Evolutionary conservation across 2,113 vertebrate genomes (phyloP).

Genomic region (Puntigrus tetrazona): DNA sequence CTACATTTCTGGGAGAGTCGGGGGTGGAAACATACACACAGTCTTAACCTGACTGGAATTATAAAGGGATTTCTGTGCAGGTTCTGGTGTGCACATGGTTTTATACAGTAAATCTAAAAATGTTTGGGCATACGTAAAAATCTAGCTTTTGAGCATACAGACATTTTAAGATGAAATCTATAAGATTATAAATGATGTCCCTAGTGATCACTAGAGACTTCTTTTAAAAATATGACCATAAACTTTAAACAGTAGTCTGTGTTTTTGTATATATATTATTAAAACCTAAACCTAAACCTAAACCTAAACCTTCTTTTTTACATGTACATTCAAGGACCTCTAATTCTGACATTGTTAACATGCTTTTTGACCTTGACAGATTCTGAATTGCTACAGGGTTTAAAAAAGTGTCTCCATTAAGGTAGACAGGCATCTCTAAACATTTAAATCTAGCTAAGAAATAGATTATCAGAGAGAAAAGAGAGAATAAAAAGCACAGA

Average conservation of each 20-base stretch:
- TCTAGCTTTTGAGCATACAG: too few species aligned
- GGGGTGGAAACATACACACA: too few species aligned
- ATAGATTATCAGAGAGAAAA: slow-evolving; percentile 66
- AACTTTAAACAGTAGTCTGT: background rate
- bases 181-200: too few species aligned
- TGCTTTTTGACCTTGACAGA: slow-evolving; percentile 66
- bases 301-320: too few species aligned
- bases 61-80: too few species aligned
- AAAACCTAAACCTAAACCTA: too few species aligned
- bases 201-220: background rate
- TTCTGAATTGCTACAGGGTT: slow-evolving; percentile 56
- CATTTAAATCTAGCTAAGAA: slow-evolving; percentile 70
- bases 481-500: slow-evolving; percentile 12
- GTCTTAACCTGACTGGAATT: too few species aligned
- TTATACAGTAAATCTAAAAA: too few species aligned
- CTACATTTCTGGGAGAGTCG: too few species aligned
- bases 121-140: too few species aligned
- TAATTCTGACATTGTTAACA: background rate
- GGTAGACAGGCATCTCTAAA: slow-evolving; percentile 64
- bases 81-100: too few species aligned
- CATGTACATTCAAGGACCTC: slow-evolving; percentile 12
- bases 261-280: background rate
- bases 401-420: slow-evolving; percentile 64
- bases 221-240: background rate
- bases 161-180: too few species aligned